Conservation (phyloP, 2,888 invertebrate species). For the Apoderus coryli region DNA sequence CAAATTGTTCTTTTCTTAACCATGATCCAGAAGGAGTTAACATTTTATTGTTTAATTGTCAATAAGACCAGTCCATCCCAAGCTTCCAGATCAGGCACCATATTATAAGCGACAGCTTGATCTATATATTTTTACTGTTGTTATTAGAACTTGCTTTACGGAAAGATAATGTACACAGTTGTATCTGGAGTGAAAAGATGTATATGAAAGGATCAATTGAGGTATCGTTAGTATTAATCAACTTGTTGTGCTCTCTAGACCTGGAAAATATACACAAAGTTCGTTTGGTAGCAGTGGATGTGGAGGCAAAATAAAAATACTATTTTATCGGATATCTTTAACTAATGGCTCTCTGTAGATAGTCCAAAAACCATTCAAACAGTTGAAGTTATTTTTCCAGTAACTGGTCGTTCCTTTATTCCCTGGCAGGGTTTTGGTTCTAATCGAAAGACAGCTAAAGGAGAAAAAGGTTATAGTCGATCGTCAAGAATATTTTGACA, state of each 20-base stretch:
- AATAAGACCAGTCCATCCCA: constrained; percentile 20
- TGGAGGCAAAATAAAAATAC: constrained; percentile 24
- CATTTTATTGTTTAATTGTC: constrained; percentile 22
- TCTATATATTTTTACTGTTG: constrained; percentile 15
- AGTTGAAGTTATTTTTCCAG: constrained; percentile 15
- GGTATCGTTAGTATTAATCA: constrained; percentile 22
- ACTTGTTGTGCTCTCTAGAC: constrained; percentile 8
- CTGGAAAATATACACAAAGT: constrained; percentile 12
- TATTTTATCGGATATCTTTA: constrained; percentile 19
- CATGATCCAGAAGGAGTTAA: constrained; percentile 16
- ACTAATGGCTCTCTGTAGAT: constrained; percentile 16
- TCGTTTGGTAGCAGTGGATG: constrained; percentile 22
- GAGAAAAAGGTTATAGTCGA: not conserved
- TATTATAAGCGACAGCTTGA: constrained; percentile 15
- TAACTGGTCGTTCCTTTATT: constrained; percentile 3
- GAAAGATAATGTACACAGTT: constrained; percentile 14
- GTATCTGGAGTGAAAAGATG: constrained; percentile 23
- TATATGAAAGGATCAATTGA: constrained; percentile 22
- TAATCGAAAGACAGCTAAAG: constrained; percentile 1
- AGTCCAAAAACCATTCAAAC: constrained; percentile 13
- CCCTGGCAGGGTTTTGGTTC: constrained; percentile 2
- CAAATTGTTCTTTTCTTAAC: constrained; percentile 19
- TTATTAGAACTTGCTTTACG: constrained; percentile 10
- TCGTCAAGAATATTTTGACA: constrained; percentile 1
- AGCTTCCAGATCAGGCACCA: constrained; percentile 17